A percentile compares a stretch with the other conserved stretches of the same genome.
These are phyloP conservation scores for Abrostola tripartita DNA, from an alignment of 2,888 invertebrate genomes.

Conservation along the genomic window DNA sequence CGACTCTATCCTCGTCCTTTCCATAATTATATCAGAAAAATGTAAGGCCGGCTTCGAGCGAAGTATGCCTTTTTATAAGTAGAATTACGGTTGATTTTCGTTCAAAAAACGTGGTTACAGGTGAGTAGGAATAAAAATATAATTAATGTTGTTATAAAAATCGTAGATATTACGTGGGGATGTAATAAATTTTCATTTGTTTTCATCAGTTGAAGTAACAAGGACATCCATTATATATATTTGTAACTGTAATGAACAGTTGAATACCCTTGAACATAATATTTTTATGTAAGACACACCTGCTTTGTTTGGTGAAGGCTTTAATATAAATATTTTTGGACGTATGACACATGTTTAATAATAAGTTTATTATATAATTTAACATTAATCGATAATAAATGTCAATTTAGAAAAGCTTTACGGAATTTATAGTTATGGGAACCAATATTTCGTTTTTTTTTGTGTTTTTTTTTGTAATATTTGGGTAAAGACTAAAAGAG, in stretches of 20 bases:
- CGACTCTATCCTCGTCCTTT: constrained; percentile 51
- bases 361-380: constrained; percentile 19
- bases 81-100: constrained; percentile 56
- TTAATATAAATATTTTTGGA: constrained; percentile 20
- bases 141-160: constrained; percentile 54
- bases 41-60: constrained; percentile 53
- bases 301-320: constrained; percentile 12
- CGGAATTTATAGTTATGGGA: background rate
- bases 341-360: constrained; percentile 5
- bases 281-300: constrained; percentile 23
- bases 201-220: constrained; percentile 35
- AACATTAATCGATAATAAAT: constrained; percentile 6
- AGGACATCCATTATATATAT: constrained; percentile 12
- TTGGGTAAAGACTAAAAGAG: no score
- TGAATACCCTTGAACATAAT: constrained; percentile 6
- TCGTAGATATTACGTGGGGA: constrained; percentile 42
- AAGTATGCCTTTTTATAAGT: constrained; percentile 57
- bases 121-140: constrained; percentile 44
- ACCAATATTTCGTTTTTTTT: background rate
- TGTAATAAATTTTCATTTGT: constrained; percentile 42
- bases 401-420: background rate
- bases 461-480: no score
- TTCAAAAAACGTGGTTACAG: constrained; percentile 48
- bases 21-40: constrained; percentile 64
- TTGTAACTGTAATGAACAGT: constrained; percentile 9